These are phyloP conservation scores for Andrena hattorfiana DNA, from an alignment of 2,888 invertebrate species.

Conservation along the genomic window DNA sequence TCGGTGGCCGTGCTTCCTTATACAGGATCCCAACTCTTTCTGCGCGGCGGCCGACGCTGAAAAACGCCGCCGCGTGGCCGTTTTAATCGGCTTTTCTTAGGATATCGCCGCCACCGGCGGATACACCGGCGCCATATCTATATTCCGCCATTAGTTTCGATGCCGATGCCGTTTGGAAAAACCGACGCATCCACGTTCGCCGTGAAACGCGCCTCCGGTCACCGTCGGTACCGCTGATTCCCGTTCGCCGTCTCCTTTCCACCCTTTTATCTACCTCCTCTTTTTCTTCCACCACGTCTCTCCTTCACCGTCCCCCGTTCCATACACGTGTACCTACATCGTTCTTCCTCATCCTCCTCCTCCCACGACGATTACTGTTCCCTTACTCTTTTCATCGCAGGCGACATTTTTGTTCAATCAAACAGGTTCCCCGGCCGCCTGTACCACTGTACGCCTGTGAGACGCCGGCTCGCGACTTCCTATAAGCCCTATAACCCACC, in stretches of 20 bases:
- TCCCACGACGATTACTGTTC: slow-evolving; percentile 44
- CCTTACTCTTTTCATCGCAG: slow-evolving; percentile 56
- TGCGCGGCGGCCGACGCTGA: slow-evolving; percentile 74
- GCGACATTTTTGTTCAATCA: slow-evolving; percentile 75
- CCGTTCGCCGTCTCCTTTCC: slow-evolving; percentile 25
- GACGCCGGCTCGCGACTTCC: slow-evolving; percentile 65
- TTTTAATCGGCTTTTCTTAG: slow-evolving; percentile 76
- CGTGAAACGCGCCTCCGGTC: slow-evolving; percentile 54
- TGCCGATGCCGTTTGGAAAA: slow-evolving; percentile 64
- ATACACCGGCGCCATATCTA: slow-evolving; percentile 70
- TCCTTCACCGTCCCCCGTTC: neutral
- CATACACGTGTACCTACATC: slow-evolving; percentile 1
- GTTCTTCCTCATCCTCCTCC: slow-evolving; percentile 14
- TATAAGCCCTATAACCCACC: slow-evolving; percentile 55
- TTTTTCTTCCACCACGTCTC: slow-evolving; percentile 14
- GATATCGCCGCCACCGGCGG: slow-evolving; percentile 44
- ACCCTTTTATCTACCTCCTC: slow-evolving; percentile 24
- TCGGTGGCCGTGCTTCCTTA: slow-evolving; percentile 73
- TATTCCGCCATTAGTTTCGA: slow-evolving; percentile 77
- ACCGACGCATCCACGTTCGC: slow-evolving; percentile 60
- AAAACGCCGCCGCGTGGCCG: slow-evolving; percentile 77
- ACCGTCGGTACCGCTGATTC: slow-evolving; percentile 34
- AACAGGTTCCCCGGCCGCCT: slow-evolving; percentile 69
- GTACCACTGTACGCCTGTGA: slow-evolving; percentile 39
- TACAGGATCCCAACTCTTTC: slow-evolving; percentile 67